A percentile compares a stretch with the other conserved stretches of the same genome.
Evolutionary conservation across 1,140 invertebrate genomes (phyloP).

Genomic region (Elymnias hypermnestra): DNA sequence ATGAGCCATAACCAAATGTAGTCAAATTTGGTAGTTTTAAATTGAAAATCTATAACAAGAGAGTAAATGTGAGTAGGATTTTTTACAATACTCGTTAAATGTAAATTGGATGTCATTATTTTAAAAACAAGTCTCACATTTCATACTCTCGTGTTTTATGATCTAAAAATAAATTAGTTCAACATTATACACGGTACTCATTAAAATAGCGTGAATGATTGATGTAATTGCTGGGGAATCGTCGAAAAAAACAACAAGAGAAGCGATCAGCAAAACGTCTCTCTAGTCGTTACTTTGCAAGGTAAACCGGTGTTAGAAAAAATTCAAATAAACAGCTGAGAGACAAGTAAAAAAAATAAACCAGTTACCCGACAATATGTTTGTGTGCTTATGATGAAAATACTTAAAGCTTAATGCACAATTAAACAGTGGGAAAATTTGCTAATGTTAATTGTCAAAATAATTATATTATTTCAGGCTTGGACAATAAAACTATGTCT

Average conservation of each 20-base stretch:
- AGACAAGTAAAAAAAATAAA: background rate
- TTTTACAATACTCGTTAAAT: too few species aligned
- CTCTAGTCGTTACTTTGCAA: background rate
- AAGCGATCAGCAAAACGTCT: background rate
- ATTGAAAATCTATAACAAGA: too few species aligned
- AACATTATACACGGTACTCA: background rate
- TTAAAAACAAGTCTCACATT: background rate
- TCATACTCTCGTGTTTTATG: slow-evolving; percentile 1
- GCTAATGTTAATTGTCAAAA: too few species aligned
- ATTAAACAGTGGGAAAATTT: too few species aligned
- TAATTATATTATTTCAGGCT: too few species aligned
- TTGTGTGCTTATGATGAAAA: background rate
- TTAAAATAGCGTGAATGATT: background rate
- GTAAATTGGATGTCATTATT: background rate
- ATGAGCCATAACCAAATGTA: too few species aligned
- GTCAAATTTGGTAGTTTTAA: too few species aligned
- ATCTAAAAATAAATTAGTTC: background rate
- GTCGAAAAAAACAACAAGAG: background rate
- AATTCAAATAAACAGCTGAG: slow-evolving; percentile 3
- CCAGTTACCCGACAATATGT: background rate
- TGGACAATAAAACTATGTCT: too few species aligned
- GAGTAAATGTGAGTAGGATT: too few species aligned
- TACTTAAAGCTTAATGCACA: too few species aligned
- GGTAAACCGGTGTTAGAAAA: slow-evolving; percentile 1
- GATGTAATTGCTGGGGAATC: background rate